These are phyloP conservation scores for Diploscapter pachys DNA, from an alignment of 1,140 invertebrate species.

Conservation along the genomic window DNA sequence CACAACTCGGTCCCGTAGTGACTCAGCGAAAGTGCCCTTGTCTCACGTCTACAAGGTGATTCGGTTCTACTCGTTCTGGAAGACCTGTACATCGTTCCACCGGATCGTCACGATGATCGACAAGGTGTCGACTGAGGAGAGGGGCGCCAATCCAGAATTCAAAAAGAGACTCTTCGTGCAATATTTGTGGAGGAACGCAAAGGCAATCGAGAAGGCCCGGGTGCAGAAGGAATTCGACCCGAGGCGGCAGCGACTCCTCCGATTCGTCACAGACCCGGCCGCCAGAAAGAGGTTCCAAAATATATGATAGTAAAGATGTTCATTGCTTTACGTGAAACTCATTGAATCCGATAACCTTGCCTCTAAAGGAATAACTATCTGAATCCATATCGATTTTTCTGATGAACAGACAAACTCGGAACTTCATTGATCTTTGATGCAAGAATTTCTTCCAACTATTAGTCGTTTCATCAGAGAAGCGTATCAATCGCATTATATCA, in stretches of 20 bases:
- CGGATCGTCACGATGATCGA: slow-evolving; percentile 60
- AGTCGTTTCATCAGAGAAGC: no score
- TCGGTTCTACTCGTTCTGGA: slow-evolving; percentile 58
- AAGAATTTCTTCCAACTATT: no score
- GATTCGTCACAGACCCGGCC: slow-evolving; percentile 53
- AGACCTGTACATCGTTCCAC: slow-evolving; percentile 58
- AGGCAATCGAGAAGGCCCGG: slow-evolving; percentile 51
- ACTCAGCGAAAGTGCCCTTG: slow-evolving; percentile 41
- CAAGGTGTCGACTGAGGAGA: slow-evolving; percentile 40
- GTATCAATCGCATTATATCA: no score
- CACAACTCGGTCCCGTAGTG: slow-evolving; percentile 17
- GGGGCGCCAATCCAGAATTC: slow-evolving; percentile 34
- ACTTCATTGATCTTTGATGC: no score
- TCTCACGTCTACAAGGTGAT: slow-evolving; percentile 53
- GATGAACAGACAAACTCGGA: no score
- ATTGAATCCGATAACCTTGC: no score
- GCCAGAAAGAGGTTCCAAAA: slow-evolving; percentile 35
- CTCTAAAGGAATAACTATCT: no score
- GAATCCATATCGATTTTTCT: no score
- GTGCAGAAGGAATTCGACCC: slow-evolving; percentile 58
- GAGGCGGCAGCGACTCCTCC: slow-evolving; percentile 48
- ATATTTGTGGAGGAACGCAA: slow-evolving; percentile 52
- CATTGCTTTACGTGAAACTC: no score
- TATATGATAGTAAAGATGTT: slow-evolving; percentile 4
- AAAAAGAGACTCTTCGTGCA: slow-evolving; percentile 56